phyloP scores from a whole-genome alignment of 2,113 vertebrate genomes.

The Apteryx mantelli region DNA sequence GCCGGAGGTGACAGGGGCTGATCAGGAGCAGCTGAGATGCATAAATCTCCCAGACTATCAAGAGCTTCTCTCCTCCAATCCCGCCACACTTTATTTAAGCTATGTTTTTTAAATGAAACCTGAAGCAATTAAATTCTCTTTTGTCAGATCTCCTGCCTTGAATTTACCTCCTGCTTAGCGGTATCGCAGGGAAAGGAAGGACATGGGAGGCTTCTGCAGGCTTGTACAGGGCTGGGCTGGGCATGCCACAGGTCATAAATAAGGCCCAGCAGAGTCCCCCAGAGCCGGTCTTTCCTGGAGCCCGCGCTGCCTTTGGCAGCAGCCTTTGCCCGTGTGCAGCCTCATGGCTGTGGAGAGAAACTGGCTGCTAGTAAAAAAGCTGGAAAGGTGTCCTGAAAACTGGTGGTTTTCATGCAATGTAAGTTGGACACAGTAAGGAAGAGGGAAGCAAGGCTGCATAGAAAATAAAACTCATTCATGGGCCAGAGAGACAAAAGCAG shows the following conservation, averaged over 20 bases:
- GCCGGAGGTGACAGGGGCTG: conserved; percentile 19
- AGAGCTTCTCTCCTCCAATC: background rate
- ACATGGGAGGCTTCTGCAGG: background rate
- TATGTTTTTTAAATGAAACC: conserved; percentile 24
- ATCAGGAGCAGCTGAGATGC: conserved; percentile 57
- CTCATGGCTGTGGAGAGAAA: background rate
- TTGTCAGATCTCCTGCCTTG: conserved; percentile 36
- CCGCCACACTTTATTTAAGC: background rate
- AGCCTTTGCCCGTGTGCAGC: rapidly evolving
- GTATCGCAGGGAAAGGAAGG: background rate
- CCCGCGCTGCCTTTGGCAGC: rapidly evolving
- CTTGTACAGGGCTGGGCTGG: background rate
- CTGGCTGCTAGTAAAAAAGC: background rate
- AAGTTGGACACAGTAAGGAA: rapidly evolving
- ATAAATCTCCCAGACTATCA: conserved; percentile 48
- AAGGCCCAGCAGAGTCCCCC: background rate
- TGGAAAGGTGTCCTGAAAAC: background rate
- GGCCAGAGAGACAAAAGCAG: rapidly evolving
- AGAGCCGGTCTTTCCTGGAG: background rate
- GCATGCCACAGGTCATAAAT: background rate
- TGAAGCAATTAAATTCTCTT: conserved; percentile 49
- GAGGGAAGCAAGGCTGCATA: background rate
- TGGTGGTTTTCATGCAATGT: rapidly evolving
- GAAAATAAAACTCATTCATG: background rate
- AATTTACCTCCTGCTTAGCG: background rate